Evolutionary conservation across 2,797 vertebrate species (phyloP), one percentile per base, ranked within the genome.

Genomic region (Brachymystax lenok): DNA sequence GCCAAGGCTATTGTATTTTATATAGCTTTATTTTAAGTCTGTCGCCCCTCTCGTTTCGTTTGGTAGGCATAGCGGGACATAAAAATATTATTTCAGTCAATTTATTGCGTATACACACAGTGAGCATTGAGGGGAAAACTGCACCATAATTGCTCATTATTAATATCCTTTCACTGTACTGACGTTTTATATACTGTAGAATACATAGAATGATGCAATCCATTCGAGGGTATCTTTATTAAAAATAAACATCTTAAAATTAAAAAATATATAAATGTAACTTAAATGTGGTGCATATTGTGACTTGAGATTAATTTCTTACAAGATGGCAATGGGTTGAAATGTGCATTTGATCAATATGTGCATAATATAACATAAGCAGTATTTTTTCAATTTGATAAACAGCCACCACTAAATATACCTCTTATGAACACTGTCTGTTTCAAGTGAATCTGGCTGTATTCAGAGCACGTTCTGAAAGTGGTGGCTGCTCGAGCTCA

Each of bases 1-100:
- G 30, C 56, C 50, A 33, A 75, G 63, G 63, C 46, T 68, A 75
- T 78, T 75, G 73, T 70, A 79, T 79, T 77, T 78, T 80, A 82
- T 79, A 76, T 77, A 46, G 56, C 73, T 64, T 80, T 82, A 79
- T 80, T 82, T 78, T 79, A 67, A 68, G 52, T 46, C 69, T 59
- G 63, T 77, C 59, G 81, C 75, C 75, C 76, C 83, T 80, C 76
- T 74, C 50, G 17, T 66, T 27, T 70, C 61, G 54, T 80, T 79
- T 82, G 76, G 63, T 69, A 75, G 74, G 35, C 74, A 74, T 74
- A 74, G 74, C 30, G 5, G 74, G 63, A 30, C 28, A 77, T 61
- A 69, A 76, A 68, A 73, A 80, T 75, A 75, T 73, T 78, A 79
- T 77, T 76, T 80, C 72, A 77, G 24, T 69, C 69, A 69, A 64